Conservation (phyloP, 2,888 invertebrate species). For the Megalurothrips usitatus region DNA sequence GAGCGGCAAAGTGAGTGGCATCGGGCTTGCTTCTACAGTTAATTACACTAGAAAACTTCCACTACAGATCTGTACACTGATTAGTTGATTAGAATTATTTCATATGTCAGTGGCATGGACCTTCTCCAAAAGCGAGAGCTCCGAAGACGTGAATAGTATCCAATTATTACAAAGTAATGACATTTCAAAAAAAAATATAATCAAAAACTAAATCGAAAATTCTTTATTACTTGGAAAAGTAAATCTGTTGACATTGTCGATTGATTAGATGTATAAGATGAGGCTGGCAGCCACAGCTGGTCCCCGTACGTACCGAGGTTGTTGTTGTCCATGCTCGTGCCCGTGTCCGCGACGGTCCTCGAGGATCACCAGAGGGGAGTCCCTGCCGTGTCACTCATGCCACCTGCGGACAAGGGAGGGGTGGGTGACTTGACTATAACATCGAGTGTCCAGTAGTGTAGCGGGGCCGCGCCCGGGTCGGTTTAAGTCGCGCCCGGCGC, state of each 20-base stretch:
- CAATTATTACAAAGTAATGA: no score
- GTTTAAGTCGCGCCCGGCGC: no score
- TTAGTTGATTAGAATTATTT: no score
- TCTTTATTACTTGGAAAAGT: no score
- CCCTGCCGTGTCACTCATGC: neutral
- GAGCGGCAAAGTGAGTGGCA: constrained; percentile 12
- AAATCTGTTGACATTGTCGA: no score
- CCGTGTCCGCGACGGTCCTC: neutral
- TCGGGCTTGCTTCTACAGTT: neutral
- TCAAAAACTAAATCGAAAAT: neutral
- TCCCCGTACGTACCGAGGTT: neutral
- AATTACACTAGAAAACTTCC: neutral
- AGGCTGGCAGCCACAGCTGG: neutral
- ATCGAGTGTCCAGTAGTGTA: no score
- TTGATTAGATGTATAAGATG: no score
- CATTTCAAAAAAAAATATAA: neutral
- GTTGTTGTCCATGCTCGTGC: constrained; percentile 2
- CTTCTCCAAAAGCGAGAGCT: neutral
- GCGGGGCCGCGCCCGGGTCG: no score
- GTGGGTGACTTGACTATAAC: no score
- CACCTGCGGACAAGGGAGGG: neutral
- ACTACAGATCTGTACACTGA: no score
- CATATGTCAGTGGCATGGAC: neutral
- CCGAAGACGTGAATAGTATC: no score
- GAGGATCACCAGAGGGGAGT: neutral